Evolutionary conservation across 1,140 invertebrate genomes (phyloP), one percentile per base, ranked within the genome.

Genomic region (Phymorhynchus buccinoides): DNA sequence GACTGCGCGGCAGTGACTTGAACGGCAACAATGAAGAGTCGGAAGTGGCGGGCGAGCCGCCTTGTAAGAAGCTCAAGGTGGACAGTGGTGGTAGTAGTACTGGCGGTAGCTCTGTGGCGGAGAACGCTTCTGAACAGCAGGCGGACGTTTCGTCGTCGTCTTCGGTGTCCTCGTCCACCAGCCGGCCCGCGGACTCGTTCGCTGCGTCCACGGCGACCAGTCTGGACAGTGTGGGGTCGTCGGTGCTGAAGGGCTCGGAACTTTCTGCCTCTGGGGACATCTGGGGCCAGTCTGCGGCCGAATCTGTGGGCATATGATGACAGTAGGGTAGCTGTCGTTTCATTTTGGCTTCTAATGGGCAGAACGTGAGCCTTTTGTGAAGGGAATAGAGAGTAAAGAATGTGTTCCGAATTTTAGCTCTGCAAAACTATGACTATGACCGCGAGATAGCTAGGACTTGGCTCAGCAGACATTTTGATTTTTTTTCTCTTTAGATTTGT

Each of bases 1-100:
- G 77, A 9, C 4, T 79, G 42, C 77, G 41, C 0, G 77, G 77
- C 77, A 79, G 77, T 83, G 81, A 83, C 81, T 44, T 83, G 81
- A 83, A 83, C 18, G 81, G 81, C 3, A 83, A 83, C 81, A 83
- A 62, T 22, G 81, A 68, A 73, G 81, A 71, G 27, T 83, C 81
- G 0, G 81, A 66, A 1, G 41, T 62, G 14, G 30, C 52, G 12
- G 35, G 18, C 18, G 52, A 62, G 39, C 62, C 81, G 1, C 44
- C 62, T 27, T 30, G 35, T 6, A 83, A 83, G 32, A 83, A 83
- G 66, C 2, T 81, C 16, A 81, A 56, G 39, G 44, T 80, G 44
- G 80, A 81, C 80, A 66, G n/a, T 22, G 41, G 62, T 66, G 62
- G 30, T 6, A n/a, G 62, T 66, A n/a, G 62, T 9, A n/a, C n/a